Conservation (phyloP, 2,888 invertebrate species). For the Drosophila sordidula region DNA sequence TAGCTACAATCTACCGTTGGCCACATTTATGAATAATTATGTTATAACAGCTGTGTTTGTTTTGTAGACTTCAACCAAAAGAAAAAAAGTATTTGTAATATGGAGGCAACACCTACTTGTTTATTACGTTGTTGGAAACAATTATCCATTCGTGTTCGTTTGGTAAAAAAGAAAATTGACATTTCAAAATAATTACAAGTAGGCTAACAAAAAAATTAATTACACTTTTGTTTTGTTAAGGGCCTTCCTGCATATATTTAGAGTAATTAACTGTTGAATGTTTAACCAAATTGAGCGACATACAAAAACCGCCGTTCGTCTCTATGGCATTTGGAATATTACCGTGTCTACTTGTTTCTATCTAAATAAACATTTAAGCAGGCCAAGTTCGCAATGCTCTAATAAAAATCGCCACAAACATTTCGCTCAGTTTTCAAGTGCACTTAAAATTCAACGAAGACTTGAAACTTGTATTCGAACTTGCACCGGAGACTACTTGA, state of each 20-base stretch:
- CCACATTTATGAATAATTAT: neutral
- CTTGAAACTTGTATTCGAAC: neutral
- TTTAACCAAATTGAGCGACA: neutral
- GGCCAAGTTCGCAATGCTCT: neutral
- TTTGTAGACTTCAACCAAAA: neutral
- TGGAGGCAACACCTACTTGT: neutral
- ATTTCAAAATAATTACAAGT: neutral
- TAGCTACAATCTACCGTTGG: neutral
- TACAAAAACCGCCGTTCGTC: no score
- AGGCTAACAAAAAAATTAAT: neutral
- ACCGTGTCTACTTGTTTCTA: no score
- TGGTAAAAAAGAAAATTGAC: neutral
- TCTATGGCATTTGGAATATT: no score
- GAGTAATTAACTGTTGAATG: neutral
- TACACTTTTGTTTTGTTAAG: neutral
- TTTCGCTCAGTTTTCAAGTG: neutral
- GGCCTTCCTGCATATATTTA: neutral
- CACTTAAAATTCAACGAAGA: neutral
- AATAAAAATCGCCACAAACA: neutral
- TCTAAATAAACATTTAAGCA: neutral
- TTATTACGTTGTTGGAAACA: neutral
- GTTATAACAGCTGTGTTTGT: conserved; percentile 7
- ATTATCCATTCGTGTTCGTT: conserved; percentile 1
- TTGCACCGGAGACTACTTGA: neutral
- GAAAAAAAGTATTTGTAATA: neutral